Percentiles rank a stretch among this genome's conserved stretches.
Evolutionary conservation across 2,113 vertebrate genomes (phyloP).

Genomic region (Malurus elegans): DNA sequence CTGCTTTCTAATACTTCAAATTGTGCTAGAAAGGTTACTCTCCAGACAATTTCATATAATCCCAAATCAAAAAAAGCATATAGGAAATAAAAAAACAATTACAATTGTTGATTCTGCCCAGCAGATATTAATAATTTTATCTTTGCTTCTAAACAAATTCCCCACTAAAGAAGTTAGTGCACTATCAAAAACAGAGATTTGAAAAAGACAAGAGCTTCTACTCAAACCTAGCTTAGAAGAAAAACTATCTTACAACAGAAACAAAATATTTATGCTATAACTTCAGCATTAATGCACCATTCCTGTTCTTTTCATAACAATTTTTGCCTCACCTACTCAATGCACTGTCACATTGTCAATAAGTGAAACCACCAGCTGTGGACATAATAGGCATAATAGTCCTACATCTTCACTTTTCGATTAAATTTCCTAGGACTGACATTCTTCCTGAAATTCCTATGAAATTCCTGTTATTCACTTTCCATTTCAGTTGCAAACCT

Average conservation of each 20-base stretch:
- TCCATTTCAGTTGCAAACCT: not conserved
- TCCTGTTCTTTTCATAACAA: not conserved
- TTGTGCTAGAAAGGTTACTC: not conserved
- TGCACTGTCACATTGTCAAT: not conserved
- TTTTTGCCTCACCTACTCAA: not conserved
- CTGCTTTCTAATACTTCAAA: not conserved
- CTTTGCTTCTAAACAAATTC: not conserved
- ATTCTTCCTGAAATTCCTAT: not conserved
- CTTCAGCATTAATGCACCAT: not conserved
- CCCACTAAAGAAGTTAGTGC: not conserved
- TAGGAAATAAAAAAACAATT: not conserved
- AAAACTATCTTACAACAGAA: not conserved
- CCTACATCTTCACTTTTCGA: not conserved
- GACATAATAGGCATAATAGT: not conserved
- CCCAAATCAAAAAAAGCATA: not conserved
- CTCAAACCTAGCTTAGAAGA: not conserved
- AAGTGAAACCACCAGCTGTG: not conserved
- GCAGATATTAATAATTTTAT: not conserved
- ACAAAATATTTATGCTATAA: not conserved
- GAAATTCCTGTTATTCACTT: not conserved
- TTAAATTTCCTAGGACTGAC: not conserved
- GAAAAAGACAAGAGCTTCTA: not conserved
- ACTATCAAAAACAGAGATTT: not conserved
- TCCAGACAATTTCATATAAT: not conserved
- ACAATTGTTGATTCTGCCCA: not conserved